Percentiles rank a stretch among this genome's conserved stretches.
These are phyloP conservation scores for Tinamus guttatus DNA, from an alignment of 2,113 vertebrate genomes.

Conservation along the genomic window DNA sequence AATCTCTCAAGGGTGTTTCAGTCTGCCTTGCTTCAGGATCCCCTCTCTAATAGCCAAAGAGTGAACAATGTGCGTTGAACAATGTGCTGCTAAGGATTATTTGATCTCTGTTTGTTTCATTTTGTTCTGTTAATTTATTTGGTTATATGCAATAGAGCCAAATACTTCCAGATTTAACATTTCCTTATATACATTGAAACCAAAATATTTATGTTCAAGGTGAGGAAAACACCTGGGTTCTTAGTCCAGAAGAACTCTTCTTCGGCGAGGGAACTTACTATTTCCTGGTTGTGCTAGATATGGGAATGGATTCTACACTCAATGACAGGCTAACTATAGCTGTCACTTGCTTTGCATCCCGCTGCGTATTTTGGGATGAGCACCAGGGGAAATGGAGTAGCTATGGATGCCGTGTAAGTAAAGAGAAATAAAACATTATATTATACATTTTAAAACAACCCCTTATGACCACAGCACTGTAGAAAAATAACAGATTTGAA, in stretches of 20 bases:
- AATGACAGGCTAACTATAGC: constrained; percentile 75
- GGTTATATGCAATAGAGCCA: neutral
- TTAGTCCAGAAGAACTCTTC: constrained; percentile 82
- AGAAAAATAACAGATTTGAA: neutral
- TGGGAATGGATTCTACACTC: constrained; percentile 72
- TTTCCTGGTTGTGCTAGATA: constrained; percentile 81
- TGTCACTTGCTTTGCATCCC: constrained; percentile 85
- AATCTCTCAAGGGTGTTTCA: neutral
- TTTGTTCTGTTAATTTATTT: neutral
- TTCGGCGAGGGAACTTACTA: constrained; percentile 85
- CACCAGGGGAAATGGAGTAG: constrained; percentile 82
- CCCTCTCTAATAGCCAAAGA: neutral
- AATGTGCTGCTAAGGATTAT: neutral
- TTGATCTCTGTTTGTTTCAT: neutral
- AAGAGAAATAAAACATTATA: neutral
- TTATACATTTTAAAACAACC: neutral
- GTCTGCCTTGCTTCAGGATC: neutral
- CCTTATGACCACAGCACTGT: neutral
- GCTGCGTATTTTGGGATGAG: constrained; percentile 93
- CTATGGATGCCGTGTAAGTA: constrained; percentile 88
- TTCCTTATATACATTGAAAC: neutral
- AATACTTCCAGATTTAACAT: neutral
- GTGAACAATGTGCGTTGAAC: neutral
- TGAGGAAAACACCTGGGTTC: constrained; percentile 86
- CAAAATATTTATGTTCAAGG: constrained; percentile 73